These are phyloP conservation scores for Syrphus vitripennis DNA, from an alignment of 2,888 invertebrate species.

Conservation along the genomic window DNA sequence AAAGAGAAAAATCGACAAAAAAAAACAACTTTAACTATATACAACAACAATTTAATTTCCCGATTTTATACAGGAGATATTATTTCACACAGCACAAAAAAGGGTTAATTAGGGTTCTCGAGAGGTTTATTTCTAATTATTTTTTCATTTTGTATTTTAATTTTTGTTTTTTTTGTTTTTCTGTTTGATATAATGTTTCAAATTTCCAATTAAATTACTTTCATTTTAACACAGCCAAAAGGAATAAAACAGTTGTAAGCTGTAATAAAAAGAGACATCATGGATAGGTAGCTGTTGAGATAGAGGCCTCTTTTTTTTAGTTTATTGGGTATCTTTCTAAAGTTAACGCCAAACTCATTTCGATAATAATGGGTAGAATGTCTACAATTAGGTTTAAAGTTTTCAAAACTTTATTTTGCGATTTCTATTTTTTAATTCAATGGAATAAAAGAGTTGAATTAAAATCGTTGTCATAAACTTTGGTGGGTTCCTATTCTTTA, in stretches of 20 bases:
- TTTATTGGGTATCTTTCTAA: background rate
- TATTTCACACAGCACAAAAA: constrained; percentile 33
- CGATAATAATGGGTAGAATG: background rate
- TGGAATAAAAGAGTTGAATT: too few species aligned
- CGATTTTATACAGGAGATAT: constrained; percentile 6
- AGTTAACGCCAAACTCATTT: background rate
- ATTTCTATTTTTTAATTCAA: too few species aligned
- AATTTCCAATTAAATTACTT: constrained; percentile 45
- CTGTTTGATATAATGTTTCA: constrained; percentile 6
- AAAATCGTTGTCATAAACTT: too few species aligned
- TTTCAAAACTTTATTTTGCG: too few species aligned
- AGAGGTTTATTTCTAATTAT: constrained; percentile 50
- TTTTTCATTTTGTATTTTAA: constrained; percentile 10
- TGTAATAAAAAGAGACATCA: background rate
- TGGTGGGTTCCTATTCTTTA: too few species aligned
- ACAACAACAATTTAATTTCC: background rate
- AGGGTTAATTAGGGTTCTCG: constrained; percentile 56
- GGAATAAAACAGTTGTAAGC: background rate
- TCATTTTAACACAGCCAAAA: background rate
- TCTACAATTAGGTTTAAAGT: too few species aligned
- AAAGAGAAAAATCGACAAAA: background rate
- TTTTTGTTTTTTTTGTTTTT: too few species aligned
- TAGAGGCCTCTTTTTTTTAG: background rate
- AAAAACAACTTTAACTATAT: background rate
- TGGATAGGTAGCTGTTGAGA: constrained; percentile 9